Base-by-base conservation (phyloP, 2,888 invertebrate species). In the Drosophila hamatofila region DNA sequence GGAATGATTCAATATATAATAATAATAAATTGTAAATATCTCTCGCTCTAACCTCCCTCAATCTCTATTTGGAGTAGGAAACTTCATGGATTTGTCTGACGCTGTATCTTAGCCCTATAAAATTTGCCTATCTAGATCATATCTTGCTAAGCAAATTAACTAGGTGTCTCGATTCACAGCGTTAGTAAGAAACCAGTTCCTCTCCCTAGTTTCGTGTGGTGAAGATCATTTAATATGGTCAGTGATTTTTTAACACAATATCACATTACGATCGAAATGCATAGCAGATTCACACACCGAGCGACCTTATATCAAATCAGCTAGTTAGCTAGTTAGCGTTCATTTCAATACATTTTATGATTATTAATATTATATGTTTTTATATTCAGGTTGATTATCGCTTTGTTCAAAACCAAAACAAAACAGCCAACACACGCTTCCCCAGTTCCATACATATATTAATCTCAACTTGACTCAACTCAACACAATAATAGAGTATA, bases 281-380 rank as follows among this genome's bases (percentile, higher is more conserved):
- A 42, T 57, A 66, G 63, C 66, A 60, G 56, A 70, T 60, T 59
- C 61, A 49, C 39, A 49, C 49, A 33, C 33, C 4, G 30, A 48
- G 37, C 72, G 78, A 83, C 74, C 83, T 88, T 84, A 82, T 81
- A 85, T 84, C 83, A 83, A 84, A 84, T 75, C 83, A 82, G 80
- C 85, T 88, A 85, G 88, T 87, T 84, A 75, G 75, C 72, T 88
- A 85, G 88, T 87, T 84, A 75, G 75, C 72, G 82, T 63, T 83
- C 75, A 79, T 85, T 85, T 85, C 78, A 81, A 85, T 84, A 88
- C 70, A 66, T 85, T 88, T 85, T 83, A 88, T 85, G 88, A 85
- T 88, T 88, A 88, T 84, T 84, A 84, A 83, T 87, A 84, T 87
- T 72, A 75, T 84, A 71, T 87, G 82, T 59, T 85, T 67, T 83